phyloP scores from a whole-genome alignment of 2,113 vertebrate genomes.

The Pseudopodoces humilis region DNA sequence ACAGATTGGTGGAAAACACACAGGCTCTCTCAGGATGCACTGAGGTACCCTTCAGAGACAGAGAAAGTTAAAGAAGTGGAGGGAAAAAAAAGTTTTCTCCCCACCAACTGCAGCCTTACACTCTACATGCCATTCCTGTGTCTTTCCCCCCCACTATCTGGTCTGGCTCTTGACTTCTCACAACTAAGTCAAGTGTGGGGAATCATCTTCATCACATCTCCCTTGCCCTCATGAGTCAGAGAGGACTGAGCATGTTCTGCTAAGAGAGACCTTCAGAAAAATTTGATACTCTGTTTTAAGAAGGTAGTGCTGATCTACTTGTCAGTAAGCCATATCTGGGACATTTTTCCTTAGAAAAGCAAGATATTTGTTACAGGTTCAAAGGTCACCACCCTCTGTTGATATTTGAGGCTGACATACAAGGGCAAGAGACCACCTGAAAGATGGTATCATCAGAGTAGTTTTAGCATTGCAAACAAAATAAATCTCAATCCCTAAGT shows the following conservation, averaged over 20 bases:
- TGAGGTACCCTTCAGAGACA: background rate
- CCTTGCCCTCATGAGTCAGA: background rate
- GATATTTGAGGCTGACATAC: background rate
- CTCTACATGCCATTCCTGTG: background rate
- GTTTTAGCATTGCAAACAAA: background rate
- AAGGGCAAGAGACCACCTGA: background rate
- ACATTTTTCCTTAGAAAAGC: background rate
- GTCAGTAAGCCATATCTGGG: background rate
- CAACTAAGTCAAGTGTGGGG: background rate
- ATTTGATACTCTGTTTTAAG: background rate
- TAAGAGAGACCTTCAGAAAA: background rate
- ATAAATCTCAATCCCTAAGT: background rate
- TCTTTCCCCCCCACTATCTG: background rate
- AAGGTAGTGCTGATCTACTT: background rate
- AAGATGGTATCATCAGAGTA: background rate
- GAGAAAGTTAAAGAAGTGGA: background rate
- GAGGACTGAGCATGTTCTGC: background rate
- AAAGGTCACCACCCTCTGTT: background rate
- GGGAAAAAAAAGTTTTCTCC: background rate
- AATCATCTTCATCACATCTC: background rate
- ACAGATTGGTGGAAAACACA: background rate
- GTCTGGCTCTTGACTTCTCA: background rate
- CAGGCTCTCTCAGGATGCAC: background rate
- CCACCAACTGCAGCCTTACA: background rate
- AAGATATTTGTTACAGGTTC: background rate